phyloP scores from a whole-genome alignment of 2,888 invertebrate species.

The Acleris holmiana region DNA sequence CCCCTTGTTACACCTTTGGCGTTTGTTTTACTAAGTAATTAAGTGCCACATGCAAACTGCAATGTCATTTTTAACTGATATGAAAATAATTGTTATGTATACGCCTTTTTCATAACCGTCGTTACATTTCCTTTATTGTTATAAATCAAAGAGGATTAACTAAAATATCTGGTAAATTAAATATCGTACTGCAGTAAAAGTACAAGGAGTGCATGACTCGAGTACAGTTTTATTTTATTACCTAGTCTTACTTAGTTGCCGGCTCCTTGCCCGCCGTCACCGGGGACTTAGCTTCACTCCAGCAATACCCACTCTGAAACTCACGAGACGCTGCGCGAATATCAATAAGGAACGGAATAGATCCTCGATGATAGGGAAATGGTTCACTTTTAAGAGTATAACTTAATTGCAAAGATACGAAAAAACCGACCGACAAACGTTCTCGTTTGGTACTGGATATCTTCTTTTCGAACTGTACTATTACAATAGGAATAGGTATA shows the following conservation, averaged over 20 bases:
- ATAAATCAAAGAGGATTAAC: too few species aligned
- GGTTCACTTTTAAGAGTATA: background rate
- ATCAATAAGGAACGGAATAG: slow-evolving; percentile 73
- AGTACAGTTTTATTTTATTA: slow-evolving; percentile 14
- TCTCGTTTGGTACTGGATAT: too few species aligned
- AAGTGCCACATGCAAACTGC: too few species aligned
- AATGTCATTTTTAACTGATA: too few species aligned
- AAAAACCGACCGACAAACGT: too few species aligned
- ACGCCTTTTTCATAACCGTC: too few species aligned
- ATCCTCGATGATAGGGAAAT: background rate
- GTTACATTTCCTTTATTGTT: too few species aligned
- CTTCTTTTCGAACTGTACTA: background rate
- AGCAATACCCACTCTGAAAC: slow-evolving; percentile 70
- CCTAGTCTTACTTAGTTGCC: slow-evolving; percentile 22
- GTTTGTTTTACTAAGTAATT: too few species aligned
- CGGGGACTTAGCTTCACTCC: slow-evolving; percentile 23
- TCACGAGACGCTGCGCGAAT: slow-evolving; percentile 63
- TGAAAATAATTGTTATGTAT: too few species aligned
- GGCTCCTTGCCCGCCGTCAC: slow-evolving; percentile 21
- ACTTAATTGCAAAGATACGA: too few species aligned
- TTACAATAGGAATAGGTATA: background rate
- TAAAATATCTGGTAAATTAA: background rate
- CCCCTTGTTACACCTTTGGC: too few species aligned
- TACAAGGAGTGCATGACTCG: slow-evolving; percentile 8
- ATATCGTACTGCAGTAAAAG: slow-evolving; percentile 3